Percentiles rank a stretch among this genome's conserved stretches.
phyloP scores from a whole-genome alignment of 1,140 invertebrate genomes.

The Saxidomus purpurata region DNA sequence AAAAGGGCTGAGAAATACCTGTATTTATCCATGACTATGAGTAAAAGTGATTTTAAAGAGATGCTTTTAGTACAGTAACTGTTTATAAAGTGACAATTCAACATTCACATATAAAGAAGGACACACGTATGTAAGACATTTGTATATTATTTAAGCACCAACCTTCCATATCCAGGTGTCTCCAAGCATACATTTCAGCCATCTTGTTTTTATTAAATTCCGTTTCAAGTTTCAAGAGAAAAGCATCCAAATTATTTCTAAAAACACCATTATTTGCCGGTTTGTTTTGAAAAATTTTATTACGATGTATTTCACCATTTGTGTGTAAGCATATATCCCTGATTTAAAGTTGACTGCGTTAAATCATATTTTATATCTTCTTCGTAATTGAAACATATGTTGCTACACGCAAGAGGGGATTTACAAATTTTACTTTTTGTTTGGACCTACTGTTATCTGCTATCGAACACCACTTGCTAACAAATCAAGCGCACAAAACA shows the following conservation, averaged over 20 bases:
- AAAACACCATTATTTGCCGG: neutral
- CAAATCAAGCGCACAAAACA: slow-evolving; percentile 28
- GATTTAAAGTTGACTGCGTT: neutral
- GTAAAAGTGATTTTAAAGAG: no score
- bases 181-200: slow-evolving; percentile 20
- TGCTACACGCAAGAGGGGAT: slow-evolving; percentile 12
- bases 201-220: neutral
- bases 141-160: no score
- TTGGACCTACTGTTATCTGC: neutral
- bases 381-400: slow-evolving; percentile 15
- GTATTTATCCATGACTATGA: no score
- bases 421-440: neutral
- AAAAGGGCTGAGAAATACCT: no score
- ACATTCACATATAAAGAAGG: no score
- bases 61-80: no score
- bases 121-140: no score
- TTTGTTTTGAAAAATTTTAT: neutral
- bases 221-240: neutral
- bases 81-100: no score
- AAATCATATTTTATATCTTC: neutral
- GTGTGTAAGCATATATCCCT: neutral
- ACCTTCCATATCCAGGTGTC: neutral
- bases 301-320: neutral
- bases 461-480: neutral
- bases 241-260: neutral